Conservation (phyloP, 1,140 invertebrate species). For the Stenopsyche tienmushanensis region DNA sequence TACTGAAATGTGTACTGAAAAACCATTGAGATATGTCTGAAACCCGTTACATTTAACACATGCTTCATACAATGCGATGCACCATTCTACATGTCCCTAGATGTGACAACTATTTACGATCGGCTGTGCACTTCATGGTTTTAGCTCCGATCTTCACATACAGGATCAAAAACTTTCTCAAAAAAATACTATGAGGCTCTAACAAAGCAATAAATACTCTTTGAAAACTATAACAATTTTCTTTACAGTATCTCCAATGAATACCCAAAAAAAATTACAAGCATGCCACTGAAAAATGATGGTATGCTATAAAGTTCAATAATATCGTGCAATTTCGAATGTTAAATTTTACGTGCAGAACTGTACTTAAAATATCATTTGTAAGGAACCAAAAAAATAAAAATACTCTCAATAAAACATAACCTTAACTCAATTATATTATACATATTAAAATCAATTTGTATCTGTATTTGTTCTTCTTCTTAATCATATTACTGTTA, state of each 20-base stretch:
- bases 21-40: neutral
- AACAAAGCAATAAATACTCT: slow-evolving; percentile 9
- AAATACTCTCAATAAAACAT: neutral
- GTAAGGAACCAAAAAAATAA: neutral
- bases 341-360: slow-evolving; percentile 10
- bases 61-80: slow-evolving; percentile 40
- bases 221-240: neutral
- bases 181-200: slow-evolving; percentile 13
- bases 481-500: no score
- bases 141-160: neutral
- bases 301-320: slow-evolving; percentile 11
- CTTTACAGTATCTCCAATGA: neutral
- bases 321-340: slow-evolving; percentile 11
- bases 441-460: neutral
- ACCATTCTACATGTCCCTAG: slow-evolving; percentile 38
- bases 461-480: neutral
- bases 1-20: slow-evolving; percentile 10
- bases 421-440: neutral
- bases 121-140: neutral
- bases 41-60: slow-evolving; percentile 31
- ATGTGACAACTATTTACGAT: neutral
- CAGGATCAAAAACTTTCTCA: neutral
- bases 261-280: slow-evolving; percentile 3
- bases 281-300: slow-evolving; percentile 13
- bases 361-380: neutral